Evolutionary conservation across 1,140 invertebrate species (phyloP).

Genomic region (Aethina tumida): DNA sequence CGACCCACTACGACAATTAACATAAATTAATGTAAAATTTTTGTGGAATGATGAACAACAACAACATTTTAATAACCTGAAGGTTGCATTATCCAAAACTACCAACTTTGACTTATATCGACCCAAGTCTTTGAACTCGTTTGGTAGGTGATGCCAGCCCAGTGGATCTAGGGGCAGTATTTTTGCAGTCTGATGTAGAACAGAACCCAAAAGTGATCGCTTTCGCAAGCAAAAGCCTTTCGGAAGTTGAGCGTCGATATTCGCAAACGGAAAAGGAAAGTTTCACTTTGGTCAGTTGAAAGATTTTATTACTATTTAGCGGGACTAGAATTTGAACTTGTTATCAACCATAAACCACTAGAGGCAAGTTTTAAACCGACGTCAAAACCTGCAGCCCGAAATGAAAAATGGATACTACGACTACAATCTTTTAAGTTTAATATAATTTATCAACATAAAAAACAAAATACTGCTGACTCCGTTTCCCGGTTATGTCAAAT

Average conservation of each 20-base stretch:
- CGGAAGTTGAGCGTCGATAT: constrained; percentile 32
- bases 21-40: constrained; percentile 16
- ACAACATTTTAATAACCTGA: constrained; percentile 9
- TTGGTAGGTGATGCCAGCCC: constrained; percentile 38
- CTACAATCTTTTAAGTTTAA: constrained; percentile 31
- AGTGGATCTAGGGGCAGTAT: constrained; percentile 33
- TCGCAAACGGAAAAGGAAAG: constrained; percentile 37
- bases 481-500: constrained; percentile 26
- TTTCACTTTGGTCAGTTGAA: constrained; percentile 25
- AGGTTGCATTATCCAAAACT: constrained; percentile 10
- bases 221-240: constrained; percentile 34
- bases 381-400: constrained; percentile 28
- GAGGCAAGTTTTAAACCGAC: constrained; percentile 30
- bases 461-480: constrained; percentile 34
- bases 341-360: constrained; percentile 31
- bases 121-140: constrained; percentile 24
- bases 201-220: constrained; percentile 30
- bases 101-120: constrained; percentile 39
- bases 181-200: constrained; percentile 22
- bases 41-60: constrained; percentile 15
- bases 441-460: constrained; percentile 31
- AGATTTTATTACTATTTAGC: constrained; percentile 21
- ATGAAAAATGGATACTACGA: constrained; percentile 32
- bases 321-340: constrained; percentile 26
- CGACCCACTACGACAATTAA: constrained; percentile 18